phyloP scores from a whole-genome alignment of 2,888 invertebrate genomes.

The Trachelus troglodyta region DNA sequence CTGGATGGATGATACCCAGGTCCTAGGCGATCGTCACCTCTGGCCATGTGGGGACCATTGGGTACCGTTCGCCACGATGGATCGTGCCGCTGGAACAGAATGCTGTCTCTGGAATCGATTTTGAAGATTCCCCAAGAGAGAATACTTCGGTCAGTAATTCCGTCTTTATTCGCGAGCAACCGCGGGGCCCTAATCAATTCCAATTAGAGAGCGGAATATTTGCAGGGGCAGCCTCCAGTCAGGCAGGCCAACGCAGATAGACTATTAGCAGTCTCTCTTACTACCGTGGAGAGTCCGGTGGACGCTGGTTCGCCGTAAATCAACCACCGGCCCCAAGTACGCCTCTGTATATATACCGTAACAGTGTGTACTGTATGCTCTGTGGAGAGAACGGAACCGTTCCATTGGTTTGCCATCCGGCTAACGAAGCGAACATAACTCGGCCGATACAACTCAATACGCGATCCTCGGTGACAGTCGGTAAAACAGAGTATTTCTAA shows the following conservation, averaged over 20 bases:
- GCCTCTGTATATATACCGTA: slow-evolving; percentile 15
- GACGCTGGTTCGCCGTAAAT: slow-evolving; percentile 60
- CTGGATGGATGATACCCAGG: too few species aligned
- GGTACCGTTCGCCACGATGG: too few species aligned
- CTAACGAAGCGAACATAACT: slow-evolving; percentile 65
- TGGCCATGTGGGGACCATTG: too few species aligned
- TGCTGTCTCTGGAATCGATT: too few species aligned
- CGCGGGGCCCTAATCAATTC: slow-evolving; percentile 61
- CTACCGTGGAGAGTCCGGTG: slow-evolving; percentile 53
- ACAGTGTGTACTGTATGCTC: too few species aligned
- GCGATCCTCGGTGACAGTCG: slow-evolving; percentile 61
- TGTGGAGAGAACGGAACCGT: neutral
- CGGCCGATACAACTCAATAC: slow-evolving; percentile 66
- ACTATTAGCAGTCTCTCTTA: slow-evolving; percentile 64
- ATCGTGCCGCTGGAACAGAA: too few species aligned
- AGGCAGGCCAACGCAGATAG: slow-evolving; percentile 51
- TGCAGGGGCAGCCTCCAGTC: slow-evolving; percentile 43
- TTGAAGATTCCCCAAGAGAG: too few species aligned
- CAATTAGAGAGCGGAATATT: slow-evolving; percentile 66
- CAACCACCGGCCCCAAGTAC: slow-evolving; percentile 53
- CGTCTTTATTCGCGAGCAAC: slow-evolving; percentile 51
- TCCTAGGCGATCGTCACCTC: too few species aligned
- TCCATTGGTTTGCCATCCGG: slow-evolving; percentile 19
- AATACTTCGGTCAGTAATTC: slow-evolving; percentile 44
- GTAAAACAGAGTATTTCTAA: slow-evolving; percentile 66